Percentiles rank a stretch among this genome's conserved stretches.
Conservation (phyloP, 2,888 invertebrate genomes). For the Calephelis perditalis region DNA sequence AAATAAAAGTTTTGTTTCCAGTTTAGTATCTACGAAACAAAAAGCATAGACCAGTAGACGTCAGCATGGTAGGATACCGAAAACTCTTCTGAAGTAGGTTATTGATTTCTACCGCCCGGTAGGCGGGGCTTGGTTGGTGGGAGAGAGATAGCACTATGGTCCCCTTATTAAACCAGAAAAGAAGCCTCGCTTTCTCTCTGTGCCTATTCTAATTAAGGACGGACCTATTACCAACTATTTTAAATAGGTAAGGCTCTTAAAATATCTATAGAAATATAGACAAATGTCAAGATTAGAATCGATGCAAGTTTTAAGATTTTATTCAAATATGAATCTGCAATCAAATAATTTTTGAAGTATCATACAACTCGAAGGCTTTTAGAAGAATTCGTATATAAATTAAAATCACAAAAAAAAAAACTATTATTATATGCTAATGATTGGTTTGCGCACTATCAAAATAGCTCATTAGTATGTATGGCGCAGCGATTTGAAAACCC, state of each 20-base stretch:
- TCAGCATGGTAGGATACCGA: constrained; percentile 67
- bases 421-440: no score
- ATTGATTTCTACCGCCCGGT: constrained; percentile 75
- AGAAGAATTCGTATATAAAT: no score
- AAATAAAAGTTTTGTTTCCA: background rate
- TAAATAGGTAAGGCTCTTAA: constrained; percentile 64
- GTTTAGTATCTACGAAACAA: constrained; percentile 21
- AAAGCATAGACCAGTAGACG: constrained; percentile 45
- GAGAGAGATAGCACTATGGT: constrained; percentile 74
- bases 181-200: constrained; percentile 63
- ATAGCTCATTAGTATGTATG: no score
- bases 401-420: no score
- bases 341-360: no score
- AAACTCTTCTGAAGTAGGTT: constrained; percentile 74
- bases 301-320: constrained; percentile 21
- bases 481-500: no score
- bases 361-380: no score
- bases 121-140: constrained; percentile 71
- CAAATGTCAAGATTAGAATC: constrained; percentile 37
- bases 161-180: constrained; percentile 72
- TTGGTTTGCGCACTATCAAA: no score
- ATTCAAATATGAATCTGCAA: constrained; percentile 3
- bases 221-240: constrained; percentile 75
- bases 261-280: constrained; percentile 61
- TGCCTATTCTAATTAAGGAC: constrained; percentile 74